A percentile compares a stretch with the other conserved stretches of the same genome.
Evolutionary conservation across 1,140 invertebrate species (phyloP).

Genomic region (Drosophila busckii): DNA sequence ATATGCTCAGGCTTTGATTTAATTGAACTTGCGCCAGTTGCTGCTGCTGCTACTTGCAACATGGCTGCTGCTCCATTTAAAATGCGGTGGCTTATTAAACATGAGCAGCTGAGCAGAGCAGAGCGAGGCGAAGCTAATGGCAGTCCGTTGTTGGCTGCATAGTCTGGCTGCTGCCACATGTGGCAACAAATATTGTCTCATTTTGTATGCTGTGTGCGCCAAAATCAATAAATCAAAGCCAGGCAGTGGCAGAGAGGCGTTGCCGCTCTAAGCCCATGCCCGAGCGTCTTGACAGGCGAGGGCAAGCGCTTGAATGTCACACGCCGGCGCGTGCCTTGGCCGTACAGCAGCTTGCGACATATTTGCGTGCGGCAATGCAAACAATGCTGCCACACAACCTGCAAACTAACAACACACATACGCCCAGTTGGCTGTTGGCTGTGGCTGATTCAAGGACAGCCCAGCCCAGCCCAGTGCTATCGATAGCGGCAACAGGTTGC

Average conservation of each 20-base stretch:
- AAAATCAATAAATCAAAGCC: conserved; percentile 76
- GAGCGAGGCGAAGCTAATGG: conserved; percentile 26
- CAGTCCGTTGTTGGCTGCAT: background rate
- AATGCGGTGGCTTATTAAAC: conserved; percentile 63
- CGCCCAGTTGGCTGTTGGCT: no score
- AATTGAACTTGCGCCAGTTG: conserved; percentile 63
- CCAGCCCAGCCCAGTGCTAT: conserved; percentile 24
- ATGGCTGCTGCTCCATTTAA: conserved; percentile 60
- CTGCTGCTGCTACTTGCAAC: background rate
- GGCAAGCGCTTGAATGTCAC: conserved; percentile 57
- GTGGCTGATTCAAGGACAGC: conserved; percentile 52
- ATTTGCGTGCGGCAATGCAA: conserved; percentile 69
- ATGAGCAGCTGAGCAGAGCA: conserved; percentile 7
- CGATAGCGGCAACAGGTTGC: conserved; percentile 65
- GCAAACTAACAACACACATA: background rate
- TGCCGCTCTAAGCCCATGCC: background rate
- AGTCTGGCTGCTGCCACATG: conserved; percentile 30
- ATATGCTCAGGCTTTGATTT: conserved; percentile 70
- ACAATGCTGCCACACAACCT: conserved; percentile 34
- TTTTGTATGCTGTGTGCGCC: conserved; percentile 66
- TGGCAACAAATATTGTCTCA: conserved; percentile 68
- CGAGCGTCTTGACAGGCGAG: conserved; percentile 45
- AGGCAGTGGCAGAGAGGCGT: conserved; percentile 11
- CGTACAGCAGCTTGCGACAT: conserved; percentile 48
- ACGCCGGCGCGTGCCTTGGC: conserved; percentile 54